A percentile compares a stretch with the other conserved stretches of the same genome.
These are phyloP conservation scores for Perdita meconis DNA, from an alignment of 2,888 invertebrate genomes.

Conservation along the genomic window DNA sequence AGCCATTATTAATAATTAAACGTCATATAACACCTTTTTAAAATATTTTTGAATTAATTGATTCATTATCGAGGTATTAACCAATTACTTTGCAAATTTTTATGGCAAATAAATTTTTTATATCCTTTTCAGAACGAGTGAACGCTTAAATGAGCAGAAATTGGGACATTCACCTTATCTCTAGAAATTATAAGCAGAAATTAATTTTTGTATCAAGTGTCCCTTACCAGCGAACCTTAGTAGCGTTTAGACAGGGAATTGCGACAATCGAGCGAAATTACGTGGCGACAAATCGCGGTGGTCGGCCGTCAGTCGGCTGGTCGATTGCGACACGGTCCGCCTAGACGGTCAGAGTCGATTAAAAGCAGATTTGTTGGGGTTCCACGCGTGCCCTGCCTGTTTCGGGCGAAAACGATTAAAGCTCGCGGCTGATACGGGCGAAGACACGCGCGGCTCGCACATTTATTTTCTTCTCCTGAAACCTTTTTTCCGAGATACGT, in stretches of 20 bases:
- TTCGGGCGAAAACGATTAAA: conserved; percentile 57
- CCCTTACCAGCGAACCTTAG: conserved; percentile 16
- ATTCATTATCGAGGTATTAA: too few relatives aligned
- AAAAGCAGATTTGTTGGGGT: conserved; percentile 62
- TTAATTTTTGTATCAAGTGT: not conserved
- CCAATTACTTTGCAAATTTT: too few relatives aligned
- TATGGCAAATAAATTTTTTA: too few relatives aligned
- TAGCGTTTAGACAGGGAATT: conserved; percentile 26
- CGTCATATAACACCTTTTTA: too few relatives aligned
- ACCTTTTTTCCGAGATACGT: conserved; percentile 31
- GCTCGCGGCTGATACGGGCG: conserved; percentile 33
- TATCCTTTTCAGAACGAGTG: too few relatives aligned
- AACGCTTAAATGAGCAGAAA: too few relatives aligned
- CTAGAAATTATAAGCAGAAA: not conserved
- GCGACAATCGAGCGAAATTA: conserved; percentile 62
- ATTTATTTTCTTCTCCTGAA: conserved; percentile 41
- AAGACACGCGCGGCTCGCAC: conserved; percentile 51
- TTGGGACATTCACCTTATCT: too few relatives aligned
- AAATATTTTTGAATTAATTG: too few relatives aligned
- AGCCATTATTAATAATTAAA: too few relatives aligned
- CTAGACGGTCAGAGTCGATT: conserved; percentile 55
- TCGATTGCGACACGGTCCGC: conserved; percentile 55
- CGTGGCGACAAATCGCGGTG: conserved; percentile 61
- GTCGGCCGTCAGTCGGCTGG: conserved; percentile 45
- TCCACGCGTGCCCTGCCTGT: conserved; percentile 52